Conservation (phyloP, 2,113 vertebrate species). For the Pionites leucogaster region DNA sequence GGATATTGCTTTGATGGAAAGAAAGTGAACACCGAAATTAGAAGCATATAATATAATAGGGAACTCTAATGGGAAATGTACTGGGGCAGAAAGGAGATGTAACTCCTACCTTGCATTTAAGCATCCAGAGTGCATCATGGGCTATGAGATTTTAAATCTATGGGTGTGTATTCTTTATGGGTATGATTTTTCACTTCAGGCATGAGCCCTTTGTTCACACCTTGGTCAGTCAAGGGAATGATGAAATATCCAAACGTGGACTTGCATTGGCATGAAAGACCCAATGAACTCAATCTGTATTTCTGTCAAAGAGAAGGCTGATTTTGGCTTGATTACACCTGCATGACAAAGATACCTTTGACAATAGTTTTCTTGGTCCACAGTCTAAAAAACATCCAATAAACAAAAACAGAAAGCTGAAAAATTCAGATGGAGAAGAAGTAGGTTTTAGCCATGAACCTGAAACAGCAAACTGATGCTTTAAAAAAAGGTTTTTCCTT, state of each 20-base stretch:
- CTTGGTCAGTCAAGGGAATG: constrained; percentile 31
- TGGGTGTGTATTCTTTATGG: background rate
- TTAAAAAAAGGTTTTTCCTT: background rate
- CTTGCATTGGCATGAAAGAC: background rate
- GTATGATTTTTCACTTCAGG: background rate
- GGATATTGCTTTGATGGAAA: background rate
- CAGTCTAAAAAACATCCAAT: background rate
- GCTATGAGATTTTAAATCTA: background rate
- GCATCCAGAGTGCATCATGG: background rate
- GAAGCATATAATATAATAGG: background rate
- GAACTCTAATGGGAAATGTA: background rate
- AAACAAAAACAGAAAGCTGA: background rate
- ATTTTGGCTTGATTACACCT: background rate
- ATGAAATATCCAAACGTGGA: background rate
- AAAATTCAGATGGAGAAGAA: background rate
- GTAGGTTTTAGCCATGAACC: background rate
- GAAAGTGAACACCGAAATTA: background rate
- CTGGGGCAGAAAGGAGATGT: background rate
- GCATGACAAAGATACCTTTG: background rate
- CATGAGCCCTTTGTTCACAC: background rate
- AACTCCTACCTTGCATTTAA: background rate
- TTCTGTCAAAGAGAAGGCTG: background rate
- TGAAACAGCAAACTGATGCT: background rate
- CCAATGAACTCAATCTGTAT: background rate
- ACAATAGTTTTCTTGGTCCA: background rate